Evolutionary conservation across 2,113 vertebrate genomes (phyloP).

Genomic region (Helogale parvula): DNA sequence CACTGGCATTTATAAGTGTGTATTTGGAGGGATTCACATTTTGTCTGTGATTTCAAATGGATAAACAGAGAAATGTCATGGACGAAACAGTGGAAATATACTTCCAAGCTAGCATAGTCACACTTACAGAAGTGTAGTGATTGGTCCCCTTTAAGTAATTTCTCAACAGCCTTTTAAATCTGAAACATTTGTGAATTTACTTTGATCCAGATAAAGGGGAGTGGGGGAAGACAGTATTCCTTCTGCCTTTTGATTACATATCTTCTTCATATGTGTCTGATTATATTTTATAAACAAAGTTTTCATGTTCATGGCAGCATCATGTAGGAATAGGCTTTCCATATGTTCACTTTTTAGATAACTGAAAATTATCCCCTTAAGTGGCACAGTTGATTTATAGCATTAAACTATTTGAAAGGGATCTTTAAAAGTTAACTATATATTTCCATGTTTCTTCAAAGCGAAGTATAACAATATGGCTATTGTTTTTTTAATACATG

Average conservation of each 20-base stretch:
- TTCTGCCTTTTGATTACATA: not conserved
- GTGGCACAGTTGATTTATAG: not conserved
- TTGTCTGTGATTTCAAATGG: constrained; percentile 43
- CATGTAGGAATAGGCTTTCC: not conserved
- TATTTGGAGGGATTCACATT: not conserved
- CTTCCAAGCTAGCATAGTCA: not conserved
- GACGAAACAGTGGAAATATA: not conserved
- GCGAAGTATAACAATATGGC: not conserved
- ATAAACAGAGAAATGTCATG: not conserved
- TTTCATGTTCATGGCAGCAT: not conserved
- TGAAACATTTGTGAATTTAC: constrained; percentile 9
- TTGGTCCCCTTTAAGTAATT: not conserved
- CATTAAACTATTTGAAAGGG: not conserved
- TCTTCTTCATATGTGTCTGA: not conserved
- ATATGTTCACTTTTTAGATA: not conserved
- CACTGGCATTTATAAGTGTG: not conserved
- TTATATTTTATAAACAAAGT: not conserved
- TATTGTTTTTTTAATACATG: not conserved
- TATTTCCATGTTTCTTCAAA: not conserved
- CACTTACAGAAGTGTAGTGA: not conserved
- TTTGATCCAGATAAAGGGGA: not conserved
- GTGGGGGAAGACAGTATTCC: not conserved
- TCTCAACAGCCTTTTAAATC: not conserved
- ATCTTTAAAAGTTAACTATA: not conserved
- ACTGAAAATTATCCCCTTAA: not conserved